Percentiles rank a stretch among this genome's conserved stretches.
Evolutionary conservation across 2,888 invertebrate species (phyloP).

Genomic region (Camponotus fellah): DNA sequence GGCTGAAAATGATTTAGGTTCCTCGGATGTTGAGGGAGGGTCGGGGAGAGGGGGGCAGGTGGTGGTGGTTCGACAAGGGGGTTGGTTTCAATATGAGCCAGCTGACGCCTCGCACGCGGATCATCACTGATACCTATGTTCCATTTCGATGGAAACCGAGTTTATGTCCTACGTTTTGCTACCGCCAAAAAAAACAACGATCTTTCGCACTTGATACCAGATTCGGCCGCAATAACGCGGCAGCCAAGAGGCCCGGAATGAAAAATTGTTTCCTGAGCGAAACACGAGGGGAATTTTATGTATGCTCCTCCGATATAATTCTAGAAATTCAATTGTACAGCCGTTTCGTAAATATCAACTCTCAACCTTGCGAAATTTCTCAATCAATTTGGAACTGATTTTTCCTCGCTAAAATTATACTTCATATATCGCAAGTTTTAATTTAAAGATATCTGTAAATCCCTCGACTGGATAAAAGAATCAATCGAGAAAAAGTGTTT

Average conservation of each 20-base stretch:
- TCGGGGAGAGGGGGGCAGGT: constrained; percentile 56
- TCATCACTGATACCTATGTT: constrained; percentile 79
- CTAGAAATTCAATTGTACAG: constrained; percentile 31
- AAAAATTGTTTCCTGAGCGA: constrained; percentile 44
- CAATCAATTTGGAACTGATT: neutral
- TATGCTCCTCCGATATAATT: constrained; percentile 12
- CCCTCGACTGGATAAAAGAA: neutral
- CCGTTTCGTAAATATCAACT: neutral
- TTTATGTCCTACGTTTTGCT: constrained; percentile 68
- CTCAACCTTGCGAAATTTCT: neutral
- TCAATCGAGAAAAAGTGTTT: neutral
- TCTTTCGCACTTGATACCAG: constrained; percentile 65
- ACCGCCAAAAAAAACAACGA: constrained; percentile 49
- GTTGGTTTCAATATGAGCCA: constrained; percentile 83
- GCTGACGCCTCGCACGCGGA: constrained; percentile 83
- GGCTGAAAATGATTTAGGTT: constrained; percentile 81
- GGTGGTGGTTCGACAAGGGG: constrained; percentile 70
- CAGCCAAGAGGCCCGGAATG: constrained; percentile 39
- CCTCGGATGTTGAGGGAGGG: constrained; percentile 71
- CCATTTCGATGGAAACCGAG: constrained; percentile 75
- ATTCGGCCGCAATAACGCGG: constrained; percentile 57
- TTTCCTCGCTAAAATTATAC: neutral
- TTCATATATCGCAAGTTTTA: neutral
- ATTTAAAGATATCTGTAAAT: neutral
- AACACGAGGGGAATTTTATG: constrained; percentile 2